Conservation (phyloP, 2,113 vertebrate genomes). For the Verasper variegatus region DNA sequence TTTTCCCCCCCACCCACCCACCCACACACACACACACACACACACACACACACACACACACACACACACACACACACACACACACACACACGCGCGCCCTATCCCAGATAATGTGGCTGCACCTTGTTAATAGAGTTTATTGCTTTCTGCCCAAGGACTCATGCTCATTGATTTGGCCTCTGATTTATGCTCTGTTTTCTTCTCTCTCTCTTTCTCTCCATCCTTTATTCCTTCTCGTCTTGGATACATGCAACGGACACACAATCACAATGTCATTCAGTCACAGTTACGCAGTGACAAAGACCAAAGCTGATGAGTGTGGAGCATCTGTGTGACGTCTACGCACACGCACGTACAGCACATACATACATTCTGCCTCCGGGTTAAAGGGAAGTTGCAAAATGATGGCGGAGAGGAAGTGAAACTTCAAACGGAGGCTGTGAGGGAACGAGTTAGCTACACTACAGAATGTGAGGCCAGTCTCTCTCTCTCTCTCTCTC, state of each 20-base stretch:
- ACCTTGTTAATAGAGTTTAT: constrained; percentile 78
- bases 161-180: constrained; percentile 69
- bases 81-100: not conserved
- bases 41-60: not conserved
- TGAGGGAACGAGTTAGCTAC: constrained; percentile 35
- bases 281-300: constrained; percentile 44
- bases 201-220: constrained; percentile 15
- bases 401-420: constrained; percentile 35
- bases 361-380: constrained; percentile 5
- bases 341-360: constrained; percentile 3
- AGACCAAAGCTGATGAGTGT: constrained; percentile 25
- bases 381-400: constrained; percentile 59
- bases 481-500: constrained; percentile 11
- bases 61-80: not conserved
- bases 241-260: constrained; percentile 39
- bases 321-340: not conserved
- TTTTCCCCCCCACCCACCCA: not conserved
- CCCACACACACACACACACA: not conserved
- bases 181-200: constrained; percentile 49
- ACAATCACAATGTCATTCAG: constrained; percentile 40
- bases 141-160: constrained; percentile 72
- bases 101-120: constrained; percentile 61
- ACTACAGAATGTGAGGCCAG: constrained; percentile 15
- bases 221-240: constrained; percentile 4
- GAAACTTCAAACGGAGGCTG: constrained; percentile 49